These are phyloP conservation scores for Lytechinus pictus DNA, from an alignment of 35 echinoderm and acorn worm species.

Conservation along the genomic window DNA sequence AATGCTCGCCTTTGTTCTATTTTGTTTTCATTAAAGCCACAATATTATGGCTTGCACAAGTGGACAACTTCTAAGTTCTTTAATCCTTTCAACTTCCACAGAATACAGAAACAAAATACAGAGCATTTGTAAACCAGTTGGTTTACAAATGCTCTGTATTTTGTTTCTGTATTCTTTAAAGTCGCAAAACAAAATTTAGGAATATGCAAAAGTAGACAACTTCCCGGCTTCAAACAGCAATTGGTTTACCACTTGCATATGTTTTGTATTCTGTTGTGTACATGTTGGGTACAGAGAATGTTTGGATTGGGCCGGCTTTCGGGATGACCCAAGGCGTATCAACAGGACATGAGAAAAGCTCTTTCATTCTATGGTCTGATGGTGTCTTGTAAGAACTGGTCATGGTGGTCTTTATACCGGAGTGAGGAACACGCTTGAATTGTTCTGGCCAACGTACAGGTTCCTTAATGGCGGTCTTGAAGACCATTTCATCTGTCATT, in stretches of 20 bases:
- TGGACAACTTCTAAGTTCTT: too few species aligned
- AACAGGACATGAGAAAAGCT: slow-evolving; percentile 92
- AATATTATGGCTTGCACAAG: too few species aligned
- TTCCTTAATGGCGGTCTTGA: slow-evolving; percentile 89
- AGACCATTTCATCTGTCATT: slow-evolving; percentile 94
- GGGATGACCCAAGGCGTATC: slow-evolving; percentile 98
- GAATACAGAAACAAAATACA: too few species aligned
- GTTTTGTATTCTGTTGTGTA: slow-evolving; percentile 92
- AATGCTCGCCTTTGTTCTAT: too few species aligned
- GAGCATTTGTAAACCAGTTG: too few species aligned
- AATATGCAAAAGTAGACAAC: too few species aligned
- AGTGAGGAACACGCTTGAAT: slow-evolving; percentile 82
- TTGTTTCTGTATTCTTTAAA: too few species aligned
- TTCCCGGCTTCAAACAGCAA: slow-evolving; percentile 12
- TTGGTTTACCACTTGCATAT: slow-evolving; percentile 90
- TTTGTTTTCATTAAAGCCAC: too few species aligned
- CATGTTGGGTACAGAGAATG: slow-evolving; percentile 86
- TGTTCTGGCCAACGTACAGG: slow-evolving; percentile 93
- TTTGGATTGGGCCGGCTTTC: slow-evolving; percentile 72
- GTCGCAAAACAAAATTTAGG: too few species aligned
- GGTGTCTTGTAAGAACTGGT: slow-evolving; percentile 81
- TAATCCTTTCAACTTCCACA: too few species aligned
- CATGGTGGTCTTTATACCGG: slow-evolving; percentile 79
- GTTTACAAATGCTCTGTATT: too few species aligned
- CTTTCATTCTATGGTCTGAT: slow-evolving; percentile 84